Conservation (phyloP, 2,888 invertebrate genomes). For the Metopia argyrocephala region DNA sequence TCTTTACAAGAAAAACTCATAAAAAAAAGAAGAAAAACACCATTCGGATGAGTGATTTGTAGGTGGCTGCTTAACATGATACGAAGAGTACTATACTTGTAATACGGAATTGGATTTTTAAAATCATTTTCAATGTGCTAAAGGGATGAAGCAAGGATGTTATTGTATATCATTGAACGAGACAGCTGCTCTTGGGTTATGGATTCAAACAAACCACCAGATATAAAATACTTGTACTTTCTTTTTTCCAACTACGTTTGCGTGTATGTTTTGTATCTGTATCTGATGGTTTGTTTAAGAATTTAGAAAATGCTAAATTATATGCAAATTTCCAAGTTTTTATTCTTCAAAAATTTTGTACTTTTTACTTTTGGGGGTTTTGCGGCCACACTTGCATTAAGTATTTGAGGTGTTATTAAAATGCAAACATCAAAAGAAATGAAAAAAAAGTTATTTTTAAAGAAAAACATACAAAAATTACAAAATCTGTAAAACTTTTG, state of each 20-base stretch:
- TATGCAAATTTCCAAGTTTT: slow-evolving; percentile 2
- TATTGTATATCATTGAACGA: background rate
- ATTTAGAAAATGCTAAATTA: slow-evolving; percentile 27
- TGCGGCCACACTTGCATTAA: slow-evolving; percentile 30
- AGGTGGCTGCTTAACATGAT: slow-evolving; percentile 3
- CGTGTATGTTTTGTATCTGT: background rate
- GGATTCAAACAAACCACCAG: background rate
- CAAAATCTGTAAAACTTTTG: slow-evolving; percentile 15
- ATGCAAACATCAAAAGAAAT: slow-evolving; percentile 41
- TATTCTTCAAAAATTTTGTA: background rate
- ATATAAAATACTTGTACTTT: too few species aligned
- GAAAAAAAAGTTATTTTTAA: background rate
- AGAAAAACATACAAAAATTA: background rate
- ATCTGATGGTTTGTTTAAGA: background rate
- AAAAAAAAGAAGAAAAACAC: background rate
- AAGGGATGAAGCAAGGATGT: background rate
- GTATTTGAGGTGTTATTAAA: slow-evolving; percentile 54
- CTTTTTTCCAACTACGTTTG: background rate
- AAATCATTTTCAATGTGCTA: background rate
- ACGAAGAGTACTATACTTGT: background rate
- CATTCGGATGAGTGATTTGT: background rate
- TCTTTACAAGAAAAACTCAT: background rate
- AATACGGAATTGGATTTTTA: background rate
- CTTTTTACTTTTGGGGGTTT: background rate
- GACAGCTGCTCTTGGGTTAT: slow-evolving; percentile 12